Evolutionary conservation across 2,888 invertebrate genomes (phyloP), one percentile per base, ranked within the genome.

Genomic region (Oscheius onirici): DNA sequence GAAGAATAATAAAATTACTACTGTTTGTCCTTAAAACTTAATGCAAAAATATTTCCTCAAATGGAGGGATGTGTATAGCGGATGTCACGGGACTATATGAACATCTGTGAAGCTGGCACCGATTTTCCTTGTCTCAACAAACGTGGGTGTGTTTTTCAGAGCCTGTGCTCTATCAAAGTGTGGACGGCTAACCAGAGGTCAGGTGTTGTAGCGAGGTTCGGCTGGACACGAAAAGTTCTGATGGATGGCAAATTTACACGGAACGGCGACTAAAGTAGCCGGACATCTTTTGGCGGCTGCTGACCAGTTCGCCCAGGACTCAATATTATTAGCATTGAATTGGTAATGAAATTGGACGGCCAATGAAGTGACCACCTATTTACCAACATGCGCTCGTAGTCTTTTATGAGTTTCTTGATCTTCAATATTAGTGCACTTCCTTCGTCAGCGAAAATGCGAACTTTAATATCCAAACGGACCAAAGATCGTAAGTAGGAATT

Each of bases 311-410:
- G n/a, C 1, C n/a, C 58, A n/a, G 58, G 17, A 17, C 58, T 43
- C 58, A 63, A 63, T 63, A 63, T 63, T 63, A 63, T 63, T 61
- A 63, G 63, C 63, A 63, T 63, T 63, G 63, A 63, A 63, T 63
- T 46, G 63, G 63, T 28, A 63, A 63, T 63, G 63, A 63, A 63
- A 63, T 63, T 63, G 49, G 63, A n/a, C 49, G 63, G 28, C 49
- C 46, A 26, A 63, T 63, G 63, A 63, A 63, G 63, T 63, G 63
- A 63, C 63, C 63, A 63, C 49, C 46, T 49, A 63, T 63, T 58
- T 58, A 17, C 58, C 41, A n/a, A 52, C 13, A 46, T 11, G n/a
- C 51, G 51, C 22, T 51, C 51, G 20, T 51, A 20, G 20, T 51
- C 22, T 20, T 51, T 55, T 24, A 24, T 24, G 20, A 24, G 28